Conservation (phyloP, 2,113 vertebrate species). For the Equus przewalskii region DNA sequence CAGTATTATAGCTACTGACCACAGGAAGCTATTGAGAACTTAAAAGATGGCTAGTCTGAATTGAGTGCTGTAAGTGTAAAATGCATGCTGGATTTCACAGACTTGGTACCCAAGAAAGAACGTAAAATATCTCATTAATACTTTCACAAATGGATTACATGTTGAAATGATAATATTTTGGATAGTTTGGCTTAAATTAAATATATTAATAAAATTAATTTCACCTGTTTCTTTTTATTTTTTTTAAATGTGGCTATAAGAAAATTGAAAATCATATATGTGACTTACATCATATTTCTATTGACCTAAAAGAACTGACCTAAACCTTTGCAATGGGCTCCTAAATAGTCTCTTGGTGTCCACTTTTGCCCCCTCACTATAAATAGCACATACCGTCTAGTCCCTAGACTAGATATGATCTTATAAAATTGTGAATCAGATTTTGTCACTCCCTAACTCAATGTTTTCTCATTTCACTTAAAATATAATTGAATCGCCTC, state of each 20-base stretch:
- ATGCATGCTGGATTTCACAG: background rate
- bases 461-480: background rate
- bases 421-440: background rate
- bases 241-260: background rate
- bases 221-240: background rate
- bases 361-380: background rate
- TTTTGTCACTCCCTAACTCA: too few relatives aligned
- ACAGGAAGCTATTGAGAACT: background rate
- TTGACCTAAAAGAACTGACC: background rate
- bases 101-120: background rate
- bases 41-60: background rate
- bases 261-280: too few relatives aligned
- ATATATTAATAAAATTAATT: background rate
- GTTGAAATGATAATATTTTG: background rate
- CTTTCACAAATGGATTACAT: background rate
- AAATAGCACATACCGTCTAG: fast-evolving
- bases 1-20: too few relatives aligned
- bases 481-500: background rate
- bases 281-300: background rate
- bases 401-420: too few relatives aligned
- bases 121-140: background rate
- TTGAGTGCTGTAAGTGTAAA: background rate
- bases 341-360: background rate
- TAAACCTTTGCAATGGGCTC: background rate
- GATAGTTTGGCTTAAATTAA: background rate